These are phyloP conservation scores for Oopsacas minuta DNA, from an alignment of 37 sponge, comb jelly and placozoan genomes.

Conservation along the genomic window DNA sequence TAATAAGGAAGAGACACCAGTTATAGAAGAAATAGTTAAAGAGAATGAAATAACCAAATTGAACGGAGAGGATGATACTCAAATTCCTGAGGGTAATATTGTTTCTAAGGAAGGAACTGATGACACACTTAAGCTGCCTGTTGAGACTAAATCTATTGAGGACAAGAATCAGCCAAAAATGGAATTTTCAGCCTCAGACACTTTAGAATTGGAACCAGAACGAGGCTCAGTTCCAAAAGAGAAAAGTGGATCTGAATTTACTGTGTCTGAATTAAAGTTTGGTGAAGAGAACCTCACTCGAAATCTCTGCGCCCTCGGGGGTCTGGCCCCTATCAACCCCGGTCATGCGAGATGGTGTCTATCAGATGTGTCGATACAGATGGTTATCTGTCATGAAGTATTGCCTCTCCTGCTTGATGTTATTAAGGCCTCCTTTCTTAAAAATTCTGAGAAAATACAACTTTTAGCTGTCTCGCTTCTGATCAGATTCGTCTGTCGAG, in stretches of 20 bases:
- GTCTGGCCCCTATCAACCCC: not conserved
- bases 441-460: not conserved
- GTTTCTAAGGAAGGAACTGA: not conserved
- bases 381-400: not conserved
- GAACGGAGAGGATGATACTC: too few species aligned
- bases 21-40: not conserved
- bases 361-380: not conserved
- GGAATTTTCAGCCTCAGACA: not conserved
- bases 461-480: not conserved
- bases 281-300: not conserved
- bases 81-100: not conserved
- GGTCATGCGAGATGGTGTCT: not conserved
- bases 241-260: not conserved
- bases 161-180: not conserved
- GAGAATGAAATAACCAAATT: not conserved
- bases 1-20: not conserved
- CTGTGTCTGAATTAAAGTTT: not conserved
- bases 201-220: too few species aligned
- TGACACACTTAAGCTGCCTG: not conserved
- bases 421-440: not conserved
- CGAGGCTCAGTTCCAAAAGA: not conserved
- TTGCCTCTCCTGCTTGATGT: slow-evolving; percentile 14
- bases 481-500: not conserved
- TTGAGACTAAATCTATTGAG: not conserved
- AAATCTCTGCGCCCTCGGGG: not conserved